Percentiles rank a stretch among this genome's conserved stretches.
These are phyloP conservation scores for Pluvialis apricaria DNA, from an alignment of 2,113 vertebrate genomes.

Conservation along the genomic window DNA sequence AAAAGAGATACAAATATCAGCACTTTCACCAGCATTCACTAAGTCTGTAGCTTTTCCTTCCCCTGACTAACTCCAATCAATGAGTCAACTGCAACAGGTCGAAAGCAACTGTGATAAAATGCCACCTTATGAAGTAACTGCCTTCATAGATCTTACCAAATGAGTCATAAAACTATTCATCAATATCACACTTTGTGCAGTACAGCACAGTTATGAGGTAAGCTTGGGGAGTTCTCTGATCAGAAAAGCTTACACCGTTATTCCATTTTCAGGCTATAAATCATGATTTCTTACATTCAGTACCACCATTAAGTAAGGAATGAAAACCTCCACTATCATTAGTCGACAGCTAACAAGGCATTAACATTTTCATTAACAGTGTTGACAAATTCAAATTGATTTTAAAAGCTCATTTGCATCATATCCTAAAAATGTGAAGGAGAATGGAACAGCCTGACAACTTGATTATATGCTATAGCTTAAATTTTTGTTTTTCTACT, in stretches of 20 bases:
- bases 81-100: slow-evolving; percentile 55
- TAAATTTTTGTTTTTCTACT: not conserved
- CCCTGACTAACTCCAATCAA: slow-evolving; percentile 55
- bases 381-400: not conserved
- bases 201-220: not conserved
- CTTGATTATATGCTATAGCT: not conserved
- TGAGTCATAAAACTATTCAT: slow-evolving; percentile 66
- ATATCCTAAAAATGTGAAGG: not conserved
- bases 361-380: slow-evolving; percentile 12
- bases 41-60: not conserved
- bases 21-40: not conserved
- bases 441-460: not conserved
- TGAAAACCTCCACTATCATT: not conserved
- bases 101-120: slow-evolving; percentile 59
- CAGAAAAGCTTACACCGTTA: slow-evolving; percentile 30
- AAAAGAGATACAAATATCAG: not conserved
- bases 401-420: slow-evolving; percentile 21
- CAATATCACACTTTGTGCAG: slow-evolving; percentile 41
- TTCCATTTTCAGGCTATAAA: slow-evolving; percentile 33
- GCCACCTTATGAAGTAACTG: slow-evolving; percentile 69
- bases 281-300: slow-evolving; percentile 4
- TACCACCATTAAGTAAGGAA: not conserved
- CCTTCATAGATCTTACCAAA: slow-evolving; percentile 65
- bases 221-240: not conserved
- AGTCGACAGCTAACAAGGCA: slow-evolving; percentile 45